phyloP scores from a whole-genome alignment of 2,113 vertebrate genomes.

The Hirundichthys speculiger region DNA sequence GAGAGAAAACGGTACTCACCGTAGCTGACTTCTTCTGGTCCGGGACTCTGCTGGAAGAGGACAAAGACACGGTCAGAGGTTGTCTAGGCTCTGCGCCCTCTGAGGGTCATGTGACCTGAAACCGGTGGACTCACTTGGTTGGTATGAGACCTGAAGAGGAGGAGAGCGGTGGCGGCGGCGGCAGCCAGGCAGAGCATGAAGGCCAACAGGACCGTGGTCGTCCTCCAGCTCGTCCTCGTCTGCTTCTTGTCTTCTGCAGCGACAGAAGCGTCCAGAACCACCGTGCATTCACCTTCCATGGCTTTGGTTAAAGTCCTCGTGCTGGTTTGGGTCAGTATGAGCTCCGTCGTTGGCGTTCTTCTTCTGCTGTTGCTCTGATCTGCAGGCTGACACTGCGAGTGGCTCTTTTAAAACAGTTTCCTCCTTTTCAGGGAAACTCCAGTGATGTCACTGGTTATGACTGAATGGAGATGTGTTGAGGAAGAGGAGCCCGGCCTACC shows the following conservation, averaged over 20 bases:
- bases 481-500: conserved; percentile 50
- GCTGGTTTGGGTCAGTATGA: neutral
- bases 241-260: conserved; percentile 9
- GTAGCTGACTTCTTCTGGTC: conserved; percentile 7
- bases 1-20: conserved; percentile 54
- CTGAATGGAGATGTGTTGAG: conserved; percentile 41
- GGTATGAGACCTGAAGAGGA: conserved; percentile 21
- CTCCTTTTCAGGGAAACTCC: conserved; percentile 72
- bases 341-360: neutral
- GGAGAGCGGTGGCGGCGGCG: conserved; percentile 27
- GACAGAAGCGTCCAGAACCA: conserved; percentile 14
- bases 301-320: neutral
- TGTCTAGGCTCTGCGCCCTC: neutral
- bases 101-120: no score
- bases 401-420: conserved; percentile 34
- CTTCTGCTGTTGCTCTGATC: neutral
- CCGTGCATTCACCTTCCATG: conserved; percentile 58
- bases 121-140: conserved; percentile 60
- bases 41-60: conserved; percentile 33
- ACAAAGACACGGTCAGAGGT: neutral
- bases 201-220: conserved; percentile 19
- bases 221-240: conserved; percentile 29
- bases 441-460: conserved; percentile 71
- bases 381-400: neutral
- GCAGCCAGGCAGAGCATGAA: conserved; percentile 57